Evolutionary conservation across 1,140 invertebrate genomes (phyloP), one percentile per base, ranked within the genome.

Genomic region (Diuraphis noxia): DNA sequence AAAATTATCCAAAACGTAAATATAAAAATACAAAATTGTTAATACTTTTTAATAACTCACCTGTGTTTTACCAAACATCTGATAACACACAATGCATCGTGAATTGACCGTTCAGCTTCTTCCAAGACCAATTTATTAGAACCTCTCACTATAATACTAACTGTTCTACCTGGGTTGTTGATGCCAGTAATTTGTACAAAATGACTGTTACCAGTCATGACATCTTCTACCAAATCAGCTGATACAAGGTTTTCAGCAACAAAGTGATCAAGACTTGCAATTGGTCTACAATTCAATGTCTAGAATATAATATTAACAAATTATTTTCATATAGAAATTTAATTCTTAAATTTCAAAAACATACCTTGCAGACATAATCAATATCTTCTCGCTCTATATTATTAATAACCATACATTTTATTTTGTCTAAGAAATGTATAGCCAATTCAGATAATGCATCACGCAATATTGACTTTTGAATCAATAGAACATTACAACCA

Each of bases 181-280:
- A 98, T 97, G 36, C 99, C 99, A 25, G 97, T 98, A 56, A 98
- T 95, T 95, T 99, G 99, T 7, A 99, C 97, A 94, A 99, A 98
- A 94, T 99, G 98, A 86, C 96, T 98, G 92, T 95, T 96, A 91
- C 98, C 98, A 93, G 98, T 96, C 93, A 96, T 96, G 56, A 99
- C 95, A 95, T 99, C 98, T 94, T 99, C 99, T 41, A 98, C 98
- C 36, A 99, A 94, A 92, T 99, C 99, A 88, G 99, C 99, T 92
- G 95, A 96, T 10, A 97, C 97, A 19, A 99, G 94, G 94, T 97
- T 96, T 93, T 99, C 99, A 87, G 99, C 95, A 8, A 96, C 95
- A 94, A 99, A 99, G 94, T 99, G 99, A 95, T 99, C 99, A 79
- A 99, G 94, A 56, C 98, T 99, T n/a, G 99, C 99, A 93, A 99